These are phyloP conservation scores for Macaria notata DNA, from an alignment of 2,888 invertebrate species.

Conservation along the genomic window DNA sequence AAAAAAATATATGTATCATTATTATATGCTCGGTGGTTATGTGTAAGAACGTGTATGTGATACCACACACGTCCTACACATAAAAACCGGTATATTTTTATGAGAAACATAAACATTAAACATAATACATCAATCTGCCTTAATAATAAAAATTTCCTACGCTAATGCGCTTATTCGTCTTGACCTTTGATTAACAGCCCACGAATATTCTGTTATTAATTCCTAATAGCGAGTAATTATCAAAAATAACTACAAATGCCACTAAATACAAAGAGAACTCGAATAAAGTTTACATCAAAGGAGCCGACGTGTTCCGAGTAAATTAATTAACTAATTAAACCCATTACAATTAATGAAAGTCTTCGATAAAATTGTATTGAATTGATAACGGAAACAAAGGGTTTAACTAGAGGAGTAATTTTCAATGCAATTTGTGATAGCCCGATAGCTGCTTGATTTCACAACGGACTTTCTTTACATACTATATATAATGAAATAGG, in stretches of 20 bases:
- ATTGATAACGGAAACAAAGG: slow-evolving; percentile 54
- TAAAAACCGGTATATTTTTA: neutral
- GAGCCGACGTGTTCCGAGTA: slow-evolving; percentile 30
- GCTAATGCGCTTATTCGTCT: slow-evolving; percentile 19
- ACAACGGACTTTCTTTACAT: neutral
- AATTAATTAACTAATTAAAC: slow-evolving; percentile 41
- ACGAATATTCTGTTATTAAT: slow-evolving; percentile 24
- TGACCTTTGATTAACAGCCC: slow-evolving; percentile 25
- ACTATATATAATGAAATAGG: too few relatives aligned
- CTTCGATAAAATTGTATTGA: slow-evolving; percentile 53
- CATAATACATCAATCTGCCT: slow-evolving; percentile 3
- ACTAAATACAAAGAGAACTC: slow-evolving; percentile 34
- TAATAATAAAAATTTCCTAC: slow-evolving; percentile 14
- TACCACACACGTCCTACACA: too few relatives aligned
- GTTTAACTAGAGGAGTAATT: slow-evolving; percentile 34
- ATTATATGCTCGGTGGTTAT: too few relatives aligned
- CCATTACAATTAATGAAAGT: slow-evolving; percentile 56
- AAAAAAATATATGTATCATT: too few relatives aligned
- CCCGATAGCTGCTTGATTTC: slow-evolving; percentile 8
- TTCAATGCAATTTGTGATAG: slow-evolving; percentile 21
- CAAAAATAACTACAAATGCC: slow-evolving; percentile 30
- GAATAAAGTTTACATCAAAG: slow-evolving; percentile 36
- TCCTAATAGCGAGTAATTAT: slow-evolving; percentile 29
- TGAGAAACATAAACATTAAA: slow-evolving; percentile 1
- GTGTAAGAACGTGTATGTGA: too few relatives aligned